These are phyloP conservation scores for Listrodromus nycthemerus DNA, from an alignment of 2,888 invertebrate genomes.

Conservation along the genomic window DNA sequence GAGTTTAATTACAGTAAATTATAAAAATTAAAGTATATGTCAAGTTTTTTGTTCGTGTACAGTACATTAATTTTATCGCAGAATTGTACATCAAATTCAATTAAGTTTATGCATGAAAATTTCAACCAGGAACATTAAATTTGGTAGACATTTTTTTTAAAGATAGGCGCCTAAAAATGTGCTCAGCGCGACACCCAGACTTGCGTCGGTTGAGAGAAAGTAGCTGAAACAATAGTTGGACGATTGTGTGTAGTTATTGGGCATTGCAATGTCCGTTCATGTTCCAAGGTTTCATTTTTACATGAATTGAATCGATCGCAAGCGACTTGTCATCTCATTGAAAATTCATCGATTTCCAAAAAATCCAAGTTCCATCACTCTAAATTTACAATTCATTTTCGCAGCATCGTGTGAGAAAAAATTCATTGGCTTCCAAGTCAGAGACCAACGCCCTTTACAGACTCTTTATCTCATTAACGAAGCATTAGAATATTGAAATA, in stretches of 20 bases:
- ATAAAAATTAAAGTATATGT: too few species aligned
- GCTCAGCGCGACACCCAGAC: neutral
- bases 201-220: neutral
- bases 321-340: neutral
- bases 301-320: constrained; percentile 31
- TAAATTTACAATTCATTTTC: too few species aligned
- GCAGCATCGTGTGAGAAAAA: neutral
- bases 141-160: too few species aligned
- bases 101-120: neutral
- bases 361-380: too few species aligned
- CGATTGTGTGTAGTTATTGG: constrained; percentile 5
- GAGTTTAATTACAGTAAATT: too few species aligned
- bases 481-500: neutral
- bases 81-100: neutral
- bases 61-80: neutral
- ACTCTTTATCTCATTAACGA: neutral
- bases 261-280: constrained; percentile 40
- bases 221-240: neutral
- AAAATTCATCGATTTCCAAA: neutral
- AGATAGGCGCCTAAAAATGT: neutral
- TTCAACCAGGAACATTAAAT: neutral
- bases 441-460: neutral
- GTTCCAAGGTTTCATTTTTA: constrained; percentile 48
- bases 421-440: neutral
- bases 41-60: neutral